Conservation (phyloP, 1,140 invertebrate species). For the Papilio aristodemus region DNA sequence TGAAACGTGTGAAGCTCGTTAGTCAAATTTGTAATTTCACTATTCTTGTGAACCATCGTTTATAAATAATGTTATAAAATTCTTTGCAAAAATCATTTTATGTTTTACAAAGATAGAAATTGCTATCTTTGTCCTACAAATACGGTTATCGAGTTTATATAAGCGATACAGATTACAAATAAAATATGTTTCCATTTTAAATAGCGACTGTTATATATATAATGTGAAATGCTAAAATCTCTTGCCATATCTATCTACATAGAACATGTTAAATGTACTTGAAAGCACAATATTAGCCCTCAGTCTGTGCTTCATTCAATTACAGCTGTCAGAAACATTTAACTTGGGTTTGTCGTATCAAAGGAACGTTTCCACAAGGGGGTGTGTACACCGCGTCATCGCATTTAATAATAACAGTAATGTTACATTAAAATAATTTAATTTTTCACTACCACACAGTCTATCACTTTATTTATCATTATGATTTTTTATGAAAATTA, state of each 20-base stretch:
- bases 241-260: neutral
- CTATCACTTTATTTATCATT: too few species aligned
- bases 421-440: neutral
- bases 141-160: too few species aligned
- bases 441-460: neutral
- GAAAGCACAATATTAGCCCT: constrained; percentile 8
- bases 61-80: too few species aligned
- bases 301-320: constrained; percentile 27
- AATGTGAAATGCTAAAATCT: neutral
- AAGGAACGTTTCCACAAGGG: constrained; percentile 13
- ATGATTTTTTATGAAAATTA: too few species aligned
- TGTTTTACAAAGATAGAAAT: too few species aligned
- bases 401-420: constrained; percentile 1
- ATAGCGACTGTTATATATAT: neutral
- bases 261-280: neutral
- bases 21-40: too few species aligned
- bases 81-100: too few species aligned
- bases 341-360: constrained; percentile 24
- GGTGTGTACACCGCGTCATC: neutral
- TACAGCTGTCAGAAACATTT: constrained; percentile 30
- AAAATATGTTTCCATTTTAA: too few species aligned
- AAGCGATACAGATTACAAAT: too few species aligned
- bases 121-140: too few species aligned
- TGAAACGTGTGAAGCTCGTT: too few species aligned
- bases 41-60: too few species aligned